Conservation (phyloP, 2,113 vertebrate genomes). For the Motacilla tschutschensis region DNA sequence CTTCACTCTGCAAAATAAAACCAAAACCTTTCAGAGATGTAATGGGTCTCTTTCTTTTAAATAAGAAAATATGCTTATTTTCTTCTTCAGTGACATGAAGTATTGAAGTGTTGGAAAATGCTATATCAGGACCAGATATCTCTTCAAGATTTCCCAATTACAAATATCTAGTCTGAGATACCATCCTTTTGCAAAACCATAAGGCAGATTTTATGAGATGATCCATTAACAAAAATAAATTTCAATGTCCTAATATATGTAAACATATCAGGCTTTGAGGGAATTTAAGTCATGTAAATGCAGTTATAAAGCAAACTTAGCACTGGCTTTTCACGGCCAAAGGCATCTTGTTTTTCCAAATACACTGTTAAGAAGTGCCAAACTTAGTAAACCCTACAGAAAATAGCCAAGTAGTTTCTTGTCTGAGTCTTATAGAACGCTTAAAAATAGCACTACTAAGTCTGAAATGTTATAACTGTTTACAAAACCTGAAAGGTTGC, state of each 20-base stretch:
- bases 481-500: conserved; percentile 25
- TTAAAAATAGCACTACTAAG: conserved; percentile 21
- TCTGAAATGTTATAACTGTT: conserved; percentile 22
- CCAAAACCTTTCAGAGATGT: neutral
- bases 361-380: conserved; percentile 2
- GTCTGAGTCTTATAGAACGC: neutral
- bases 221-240: neutral
- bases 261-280: conserved; percentile 6
- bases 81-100: neutral
- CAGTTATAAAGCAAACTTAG: conserved; percentile 11
- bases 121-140: neutral
- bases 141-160: neutral
- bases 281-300: conserved; percentile 35
- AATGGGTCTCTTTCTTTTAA: neutral
- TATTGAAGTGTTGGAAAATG: neutral
- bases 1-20: neutral
- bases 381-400: conserved; percentile 4
- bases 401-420: conserved; percentile 6
- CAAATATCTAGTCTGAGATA: neutral
- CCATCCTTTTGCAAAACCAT: neutral
- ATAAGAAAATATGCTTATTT: neutral
- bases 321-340: conserved; percentile 22
- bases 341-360: conserved; percentile 38
- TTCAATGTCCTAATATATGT: neutral
- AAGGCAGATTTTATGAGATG: neutral